Evolutionary conservation across 2,113 vertebrate species (phyloP), one percentile per base, ranked within the genome.

Genomic region (Engystomops pustulosus): DNA sequence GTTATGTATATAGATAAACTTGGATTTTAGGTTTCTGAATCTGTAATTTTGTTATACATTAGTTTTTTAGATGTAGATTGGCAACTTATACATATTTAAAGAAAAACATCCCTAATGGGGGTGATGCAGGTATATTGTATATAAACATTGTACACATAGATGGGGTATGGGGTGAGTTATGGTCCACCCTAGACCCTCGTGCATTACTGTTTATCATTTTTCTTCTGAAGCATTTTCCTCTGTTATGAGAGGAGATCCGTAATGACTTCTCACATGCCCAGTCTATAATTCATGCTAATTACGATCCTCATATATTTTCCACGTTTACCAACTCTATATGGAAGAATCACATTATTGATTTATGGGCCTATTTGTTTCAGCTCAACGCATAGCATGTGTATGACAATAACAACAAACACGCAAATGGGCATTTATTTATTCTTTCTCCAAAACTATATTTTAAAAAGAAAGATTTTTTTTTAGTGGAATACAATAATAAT

Each of bases 211-310:
- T 75, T 51, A 75, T 51, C 11, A 51, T 76, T 76, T 76, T 76
- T 76, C 72, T 55, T 30, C 11, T 25, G 44, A 45, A 49, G 1
- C 6, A 74, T 49, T 76, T 32, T 25, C 49, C 18, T 53, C 15
- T 76, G 47, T 76, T 49, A 55, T 76, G 30, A 36, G 27, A 51
- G 27, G 17, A 17, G 49, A 20, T 36, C 12, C 2, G 32, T 30
- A 76, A 76, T 76, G 47, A 76, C 72, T 55, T 76, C 72, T 76
- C 30, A 76, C 72, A n/a, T 76, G 36, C 27, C 18, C 36, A 8
- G 49, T 34, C 47, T 55, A 55, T 18, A 49, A 36, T 55, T 76
- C 53, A 47, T 47, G 25, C 5, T 76, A 76, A 76, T 76, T 55
- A 55, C 49, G n/a, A 23, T 4, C 32, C 47, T 53, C 34, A 49